Base-by-base conservation (phyloP, 2,113 vertebrate species). In the Thunnus maccoyii region DNA sequence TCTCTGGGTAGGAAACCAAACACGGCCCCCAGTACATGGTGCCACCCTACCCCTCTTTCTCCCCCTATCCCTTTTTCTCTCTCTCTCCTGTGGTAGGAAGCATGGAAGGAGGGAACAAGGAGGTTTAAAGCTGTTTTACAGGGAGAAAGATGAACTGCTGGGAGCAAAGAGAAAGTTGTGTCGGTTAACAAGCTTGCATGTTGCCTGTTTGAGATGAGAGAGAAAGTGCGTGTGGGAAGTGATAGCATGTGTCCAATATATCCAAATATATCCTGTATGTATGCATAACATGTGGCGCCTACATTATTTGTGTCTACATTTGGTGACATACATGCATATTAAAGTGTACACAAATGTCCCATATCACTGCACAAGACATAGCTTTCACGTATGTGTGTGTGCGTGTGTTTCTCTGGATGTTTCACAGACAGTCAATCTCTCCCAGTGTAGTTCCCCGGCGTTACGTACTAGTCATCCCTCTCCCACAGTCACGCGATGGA, bases 401-500 rank as follows among this genome's bases (percentile, higher is more conserved):
- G 61, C 56, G 32, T 83, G 27, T 83, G 50, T 83, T 32, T 74
- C 46, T 64, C 11, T 61, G 11, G 30, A 41, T 75, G 72, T 71
- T 84, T 65, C 56, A 71, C 61, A 20, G 25, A 80, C 67, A 78
- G 61, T 51, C 48, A 72, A 76, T 72, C 71, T 73, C 65, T 83
- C 76, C 17, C 55, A 61, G 57, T 63, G 78, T 2, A 50, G 65
- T 54, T 80, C 72, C 48, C 58, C 32, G 3, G 78, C 20, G 14
- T 65, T 88, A 56, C 16, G 4, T 51, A 58, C 75, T 11, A 72
- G 83, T 85, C 87, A 82, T 88, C 60, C 27, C 46, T 87, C 74
- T 72, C 81, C 85, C 85, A 86, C 89, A 89, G 86, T 92, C 93
- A 93, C 75, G 85, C 78, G 25, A 92, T 75, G 83, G 74, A 54